Evolutionary conservation across 2,113 vertebrate species (phyloP).

Genomic region (Rhabdomys dilectus): DNA sequence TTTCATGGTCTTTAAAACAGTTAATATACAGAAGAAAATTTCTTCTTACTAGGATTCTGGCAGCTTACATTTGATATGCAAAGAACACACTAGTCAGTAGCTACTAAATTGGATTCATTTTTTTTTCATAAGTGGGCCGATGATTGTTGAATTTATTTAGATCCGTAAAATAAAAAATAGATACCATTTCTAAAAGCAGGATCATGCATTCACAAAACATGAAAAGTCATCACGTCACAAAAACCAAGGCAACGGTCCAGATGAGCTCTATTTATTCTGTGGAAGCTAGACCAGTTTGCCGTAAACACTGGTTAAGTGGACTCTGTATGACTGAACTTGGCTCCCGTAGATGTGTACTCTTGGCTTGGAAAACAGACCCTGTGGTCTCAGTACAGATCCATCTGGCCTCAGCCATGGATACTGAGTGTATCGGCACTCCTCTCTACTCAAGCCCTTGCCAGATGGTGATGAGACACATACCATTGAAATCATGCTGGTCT

Average conservation of each 20-base stretch:
- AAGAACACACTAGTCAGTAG: constrained; percentile 49
- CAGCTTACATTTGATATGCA: constrained; percentile 49
- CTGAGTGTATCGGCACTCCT: background rate
- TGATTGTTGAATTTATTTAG: constrained; percentile 34
- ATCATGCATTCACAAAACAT: background rate
- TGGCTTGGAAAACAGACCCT: background rate
- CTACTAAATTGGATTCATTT: constrained; percentile 34
- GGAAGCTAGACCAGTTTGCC: background rate
- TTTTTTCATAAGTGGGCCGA: constrained; percentile 37
- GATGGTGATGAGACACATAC: background rate
- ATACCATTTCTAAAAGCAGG: background rate
- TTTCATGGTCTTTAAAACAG: constrained; percentile 43
- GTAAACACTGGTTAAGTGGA: background rate
- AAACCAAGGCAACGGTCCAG: background rate
- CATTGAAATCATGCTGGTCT: background rate
- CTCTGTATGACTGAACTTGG: background rate
- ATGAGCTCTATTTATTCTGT: background rate
- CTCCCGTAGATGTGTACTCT: background rate
- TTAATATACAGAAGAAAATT: constrained; percentile 52
- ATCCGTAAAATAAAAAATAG: background rate
- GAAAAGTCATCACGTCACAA: background rate
- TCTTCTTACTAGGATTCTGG: constrained; percentile 13
- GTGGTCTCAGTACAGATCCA: background rate
- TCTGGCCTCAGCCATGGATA: background rate
- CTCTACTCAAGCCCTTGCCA: background rate